A percentile compares a stretch with the other conserved stretches of the same genome.
Evolutionary conservation across 2,888 invertebrate genomes (phyloP).

Genomic region (Unio delphinus): DNA sequence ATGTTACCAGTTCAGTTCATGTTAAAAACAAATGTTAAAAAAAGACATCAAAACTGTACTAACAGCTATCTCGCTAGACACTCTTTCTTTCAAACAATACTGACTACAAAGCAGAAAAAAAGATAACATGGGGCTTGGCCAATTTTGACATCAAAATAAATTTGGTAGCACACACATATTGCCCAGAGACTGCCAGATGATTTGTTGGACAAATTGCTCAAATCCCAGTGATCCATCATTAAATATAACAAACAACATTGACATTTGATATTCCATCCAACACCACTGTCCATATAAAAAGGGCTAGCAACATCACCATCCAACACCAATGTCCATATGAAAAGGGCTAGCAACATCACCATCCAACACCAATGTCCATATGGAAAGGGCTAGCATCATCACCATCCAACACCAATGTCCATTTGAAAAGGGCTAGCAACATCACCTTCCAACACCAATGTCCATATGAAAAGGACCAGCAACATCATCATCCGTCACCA

Average conservation of each 20-base stretch:
- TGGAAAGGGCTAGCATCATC: constrained; percentile 2
- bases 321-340: too few relatives aligned
- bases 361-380: too few relatives aligned
- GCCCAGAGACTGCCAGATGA: constrained; percentile 12
- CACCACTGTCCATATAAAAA: constrained; percentile 14
- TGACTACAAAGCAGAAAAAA: too few relatives aligned
- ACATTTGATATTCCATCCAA: constrained; percentile 15
- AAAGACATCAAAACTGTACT: too few relatives aligned
- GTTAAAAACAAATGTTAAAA: too few relatives aligned
- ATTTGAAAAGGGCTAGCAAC: constrained; percentile 22
- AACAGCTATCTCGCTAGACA: too few relatives aligned
- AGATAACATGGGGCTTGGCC: constrained; percentile 6
- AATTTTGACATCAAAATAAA: not conserved
- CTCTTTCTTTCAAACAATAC: too few relatives aligned
- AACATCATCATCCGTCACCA: constrained; percentile 3
- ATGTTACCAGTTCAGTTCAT: too few relatives aligned
- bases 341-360: too few relatives aligned
- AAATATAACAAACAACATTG: constrained; percentile 1
- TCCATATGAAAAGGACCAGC: constrained; percentile 2
- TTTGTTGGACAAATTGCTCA: constrained; percentile 5
- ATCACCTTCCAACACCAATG: too few relatives aligned
- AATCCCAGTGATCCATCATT: constrained; percentile 4
- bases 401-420: constrained; percentile 12
- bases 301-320: constrained; percentile 10
- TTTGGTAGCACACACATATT: not conserved